Conservation (phyloP, 2,797 vertebrate species). For the Diplodus sargus region DNA sequence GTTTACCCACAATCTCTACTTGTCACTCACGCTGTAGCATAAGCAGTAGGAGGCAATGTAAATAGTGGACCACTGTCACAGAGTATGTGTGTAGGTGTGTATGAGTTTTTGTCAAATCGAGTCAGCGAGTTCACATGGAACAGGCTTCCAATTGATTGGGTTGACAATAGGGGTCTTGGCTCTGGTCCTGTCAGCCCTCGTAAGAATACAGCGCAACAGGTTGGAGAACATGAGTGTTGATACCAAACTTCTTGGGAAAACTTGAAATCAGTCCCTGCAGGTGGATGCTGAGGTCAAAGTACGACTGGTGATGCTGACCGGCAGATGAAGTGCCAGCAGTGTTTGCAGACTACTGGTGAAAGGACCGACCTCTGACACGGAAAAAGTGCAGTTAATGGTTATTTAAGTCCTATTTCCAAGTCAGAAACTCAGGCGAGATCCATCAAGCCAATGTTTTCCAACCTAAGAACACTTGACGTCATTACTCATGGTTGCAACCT, state of each 20-base stretch:
- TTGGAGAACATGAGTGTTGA: neutral
- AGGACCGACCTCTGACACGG: no score
- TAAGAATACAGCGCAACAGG: conserved; percentile 27
- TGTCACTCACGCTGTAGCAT: conserved; percentile 42
- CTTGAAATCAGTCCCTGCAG: conserved; percentile 44
- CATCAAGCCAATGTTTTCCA: no score
- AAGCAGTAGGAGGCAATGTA: conserved; percentile 37
- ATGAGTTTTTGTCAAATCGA: conserved; percentile 17
- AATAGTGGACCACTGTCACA: conserved; percentile 30
- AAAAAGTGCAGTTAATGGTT: no score
- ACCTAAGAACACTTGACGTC: no score
- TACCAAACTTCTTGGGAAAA: conserved; percentile 28
- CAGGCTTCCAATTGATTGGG: conserved; percentile 22
- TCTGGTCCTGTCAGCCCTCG: neutral
- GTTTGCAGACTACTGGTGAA: neutral
- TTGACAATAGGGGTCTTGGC: conserved; percentile 34
- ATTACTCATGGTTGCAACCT: no score
- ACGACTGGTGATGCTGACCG: neutral
- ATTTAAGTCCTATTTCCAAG: no score
- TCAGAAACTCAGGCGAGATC: no score
- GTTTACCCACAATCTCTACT: conserved; percentile 47
- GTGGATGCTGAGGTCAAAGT: conserved; percentile 23
- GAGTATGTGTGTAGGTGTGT: conserved; percentile 9
- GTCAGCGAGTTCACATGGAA: conserved; percentile 17
- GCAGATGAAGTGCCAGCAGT: neutral